Evolutionary conservation across 2,888 invertebrate genomes (phyloP).

Genomic region (Mystacides longicornis): DNA sequence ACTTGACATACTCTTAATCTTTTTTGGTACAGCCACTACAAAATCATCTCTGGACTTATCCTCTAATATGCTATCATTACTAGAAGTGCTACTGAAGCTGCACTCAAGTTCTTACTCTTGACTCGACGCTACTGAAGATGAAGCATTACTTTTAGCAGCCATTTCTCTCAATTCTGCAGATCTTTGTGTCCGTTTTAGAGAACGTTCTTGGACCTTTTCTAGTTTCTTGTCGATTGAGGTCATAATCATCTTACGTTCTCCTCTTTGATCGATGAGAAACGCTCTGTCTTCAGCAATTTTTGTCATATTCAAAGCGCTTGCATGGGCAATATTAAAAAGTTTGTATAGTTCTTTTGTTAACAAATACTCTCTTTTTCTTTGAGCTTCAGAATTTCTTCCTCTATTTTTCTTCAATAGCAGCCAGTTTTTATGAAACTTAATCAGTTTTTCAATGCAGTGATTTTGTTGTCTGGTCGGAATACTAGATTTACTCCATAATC

Average conservation of each 20-base stretch:
- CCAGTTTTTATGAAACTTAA: background rate
- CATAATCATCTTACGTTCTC: constrained; percentile 6
- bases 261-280: background rate
- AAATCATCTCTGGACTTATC: background rate
- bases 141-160: background rate
- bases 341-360: constrained; percentile 17
- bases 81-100: background rate
- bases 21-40: background rate
- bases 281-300: background rate
- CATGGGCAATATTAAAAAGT: constrained; percentile 17
- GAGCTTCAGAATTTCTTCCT: constrained; percentile 1
- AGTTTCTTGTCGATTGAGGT: constrained; percentile 16
- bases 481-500: background rate
- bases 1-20: no score
- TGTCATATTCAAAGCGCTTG: constrained; percentile 10
- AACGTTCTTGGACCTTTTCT: constrained; percentile 4
- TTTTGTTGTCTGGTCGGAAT: background rate
- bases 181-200: background rate
- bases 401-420: background rate
- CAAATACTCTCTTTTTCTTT: constrained; percentile 12
- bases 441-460: background rate
- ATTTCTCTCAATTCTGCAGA: background rate
- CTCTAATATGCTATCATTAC: background rate
- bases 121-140: background rate
- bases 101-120: background rate